Conservation (phyloP, 2,797 vertebrate species). For the Pangasius djambal region DNA sequence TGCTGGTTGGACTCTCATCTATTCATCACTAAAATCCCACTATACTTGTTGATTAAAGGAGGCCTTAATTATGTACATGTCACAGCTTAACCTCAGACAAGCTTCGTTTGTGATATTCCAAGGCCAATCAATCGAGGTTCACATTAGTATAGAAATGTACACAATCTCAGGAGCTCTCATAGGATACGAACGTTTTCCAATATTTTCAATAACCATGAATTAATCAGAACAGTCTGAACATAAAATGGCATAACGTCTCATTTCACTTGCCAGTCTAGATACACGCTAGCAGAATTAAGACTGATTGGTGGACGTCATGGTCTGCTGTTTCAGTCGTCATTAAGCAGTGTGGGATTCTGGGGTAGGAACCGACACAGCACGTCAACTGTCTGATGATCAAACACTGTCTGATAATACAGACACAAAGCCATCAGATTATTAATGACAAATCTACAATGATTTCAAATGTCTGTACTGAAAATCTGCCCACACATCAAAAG, state of each 20-base stretch:
- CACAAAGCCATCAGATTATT: background rate
- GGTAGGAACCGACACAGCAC: background rate
- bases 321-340: background rate
- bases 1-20: background rate
- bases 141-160: background rate
- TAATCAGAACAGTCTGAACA: background rate
- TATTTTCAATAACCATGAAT: background rate
- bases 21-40: background rate
- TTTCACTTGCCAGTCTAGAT: background rate
- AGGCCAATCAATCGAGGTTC: background rate
- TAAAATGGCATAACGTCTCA: background rate
- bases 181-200: background rate
- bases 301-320: background rate
- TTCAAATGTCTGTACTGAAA: background rate
- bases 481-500: background rate
- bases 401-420: background rate
- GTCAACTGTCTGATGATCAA: background rate
- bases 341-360: background rate
- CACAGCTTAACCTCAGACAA: background rate
- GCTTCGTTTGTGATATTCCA: background rate
- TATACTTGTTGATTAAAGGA: background rate
- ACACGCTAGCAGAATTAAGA: background rate
- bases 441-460: background rate
- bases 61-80: background rate
- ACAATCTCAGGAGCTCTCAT: background rate